These are phyloP conservation scores for Pinctada fucata DNA, from an alignment of 2,888 invertebrate genomes.

Conservation along the genomic window DNA sequence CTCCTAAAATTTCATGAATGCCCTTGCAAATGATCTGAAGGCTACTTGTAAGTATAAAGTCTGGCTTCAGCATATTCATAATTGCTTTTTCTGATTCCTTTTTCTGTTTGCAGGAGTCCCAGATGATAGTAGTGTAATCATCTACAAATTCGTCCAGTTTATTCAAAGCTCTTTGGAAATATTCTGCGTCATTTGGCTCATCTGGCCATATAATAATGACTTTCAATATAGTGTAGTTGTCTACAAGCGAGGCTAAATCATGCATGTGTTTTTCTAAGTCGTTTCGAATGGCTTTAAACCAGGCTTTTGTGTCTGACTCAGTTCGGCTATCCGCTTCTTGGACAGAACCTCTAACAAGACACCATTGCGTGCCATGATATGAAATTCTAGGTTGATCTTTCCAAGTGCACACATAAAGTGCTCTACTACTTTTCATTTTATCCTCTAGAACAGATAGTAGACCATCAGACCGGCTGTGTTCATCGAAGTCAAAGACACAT, in stretches of 20 bases:
- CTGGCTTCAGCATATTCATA: conserved; percentile 2
- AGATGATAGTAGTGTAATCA: neutral
- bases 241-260: conserved; percentile 29
- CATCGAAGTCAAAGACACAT: conserved; percentile 38
- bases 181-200: neutral
- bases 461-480: conserved; percentile 35
- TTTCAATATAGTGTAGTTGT: conserved; percentile 40
- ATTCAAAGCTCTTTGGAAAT: conserved; percentile 10
- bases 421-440: conserved; percentile 12
- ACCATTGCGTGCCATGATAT: conserved; percentile 30
- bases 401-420: conserved; percentile 30
- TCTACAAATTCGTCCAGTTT: conserved; percentile 25
- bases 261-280: conserved; percentile 29
- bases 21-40: neutral
- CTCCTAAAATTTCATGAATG: neutral
- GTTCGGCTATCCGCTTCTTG: conserved; percentile 39
- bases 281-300: conserved; percentile 29
- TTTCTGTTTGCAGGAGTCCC: neutral
- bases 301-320: conserved; percentile 13
- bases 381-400: conserved; percentile 16
- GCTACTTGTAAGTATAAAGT: neutral
- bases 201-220: conserved; percentile 40
- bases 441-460: conserved; percentile 31
- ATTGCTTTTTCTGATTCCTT: neutral
- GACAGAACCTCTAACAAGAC: conserved; percentile 19